Base-by-base conservation (phyloP, 2,888 invertebrate genomes). In the Escarpia spicata region DNA sequence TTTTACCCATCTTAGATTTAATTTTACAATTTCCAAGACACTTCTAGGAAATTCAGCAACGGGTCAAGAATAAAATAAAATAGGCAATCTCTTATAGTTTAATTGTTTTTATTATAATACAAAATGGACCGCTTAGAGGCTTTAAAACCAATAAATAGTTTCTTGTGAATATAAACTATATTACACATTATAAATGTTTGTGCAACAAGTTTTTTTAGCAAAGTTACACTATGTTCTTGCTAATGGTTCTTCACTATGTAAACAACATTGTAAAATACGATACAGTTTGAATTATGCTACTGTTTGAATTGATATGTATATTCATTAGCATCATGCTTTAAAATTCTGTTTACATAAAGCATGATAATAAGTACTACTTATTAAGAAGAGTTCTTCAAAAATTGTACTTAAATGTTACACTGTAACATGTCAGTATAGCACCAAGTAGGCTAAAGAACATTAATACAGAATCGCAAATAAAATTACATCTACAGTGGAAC, bases 251-350 rank as follows among this genome's bases (percentile, higher is more conserved):
- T 75, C 75, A 75, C n/a, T 75, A 75, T 26, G 4, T 75, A 75
- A 26, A 75, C 26, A 75, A 15, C 19, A 9, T 15, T 12, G 15
- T 15, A 52, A 75, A 75, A n/a, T 37, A 75, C 19, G 19, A 6
- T 75, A 75, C 75, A 26, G 26, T 26, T 75, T n/a, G 19, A 75
- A 75, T 26, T n/a, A 75, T 75, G 26, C 26, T 4, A 75, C 19
- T 75, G 26, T 75, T 26, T 75, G n/a, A 75, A 75, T 75, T 75
- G 75, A 75, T 75, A 75, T 75, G 75, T 75, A 75, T 75, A 75
- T 75, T 75, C 75, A 75, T 26, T 75, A 75, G n/a, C n/a, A 75
- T 75, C 75, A n/a, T 75, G 75, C 75, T 26, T 26, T 75, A 75
- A 75, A 75, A 26, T 75, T 19, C 26, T 75, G 26, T 26, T 75